A percentile compares a stretch with the other conserved stretches of the same genome.
phyloP scores from a whole-genome alignment of 2,113 vertebrate species.

The Miniopterus natalensis region DNA sequence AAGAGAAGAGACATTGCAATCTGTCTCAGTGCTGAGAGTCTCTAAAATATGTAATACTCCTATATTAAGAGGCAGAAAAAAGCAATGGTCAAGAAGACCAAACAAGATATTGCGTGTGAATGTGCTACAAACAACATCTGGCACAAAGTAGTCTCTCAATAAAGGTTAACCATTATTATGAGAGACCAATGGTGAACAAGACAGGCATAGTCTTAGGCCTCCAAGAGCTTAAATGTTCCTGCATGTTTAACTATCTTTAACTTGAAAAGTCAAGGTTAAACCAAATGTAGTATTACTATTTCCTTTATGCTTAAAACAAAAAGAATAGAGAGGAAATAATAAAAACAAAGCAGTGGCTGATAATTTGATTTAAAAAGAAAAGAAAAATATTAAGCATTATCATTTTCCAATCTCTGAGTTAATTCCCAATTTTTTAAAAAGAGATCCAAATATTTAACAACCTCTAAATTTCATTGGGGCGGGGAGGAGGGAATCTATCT shows the following conservation, averaged over 20 bases:
- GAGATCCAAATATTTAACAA: not conserved
- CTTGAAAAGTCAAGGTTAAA: constrained; percentile 47
- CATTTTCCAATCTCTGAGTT: not conserved
- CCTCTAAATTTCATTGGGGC: not conserved
- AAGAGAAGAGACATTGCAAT: not conserved
- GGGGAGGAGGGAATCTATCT: not conserved
- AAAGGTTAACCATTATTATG: not conserved
- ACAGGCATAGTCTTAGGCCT: not conserved
- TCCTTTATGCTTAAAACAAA: constrained; percentile 65
- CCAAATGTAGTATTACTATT: not conserved
- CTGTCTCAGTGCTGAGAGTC: not conserved
- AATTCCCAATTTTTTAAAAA: not conserved
- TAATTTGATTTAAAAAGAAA: constrained; percentile 42
- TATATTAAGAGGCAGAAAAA: not conserved
- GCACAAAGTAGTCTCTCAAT: not conserved
- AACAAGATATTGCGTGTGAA: not conserved
- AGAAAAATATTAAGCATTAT: not conserved
- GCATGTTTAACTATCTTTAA: constrained; percentile 4
- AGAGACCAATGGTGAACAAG: not conserved
- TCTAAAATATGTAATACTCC: not conserved
- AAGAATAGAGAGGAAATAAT: not conserved
- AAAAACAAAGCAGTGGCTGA: constrained; percentile 7
- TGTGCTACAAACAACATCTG: not conserved
- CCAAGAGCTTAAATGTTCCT: not conserved
- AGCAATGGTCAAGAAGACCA: not conserved